A percentile compares a stretch with the other conserved stretches of the same genome.
Conservation (phyloP, 2,113 vertebrate species). For the Sturnira hondurensis region DNA sequence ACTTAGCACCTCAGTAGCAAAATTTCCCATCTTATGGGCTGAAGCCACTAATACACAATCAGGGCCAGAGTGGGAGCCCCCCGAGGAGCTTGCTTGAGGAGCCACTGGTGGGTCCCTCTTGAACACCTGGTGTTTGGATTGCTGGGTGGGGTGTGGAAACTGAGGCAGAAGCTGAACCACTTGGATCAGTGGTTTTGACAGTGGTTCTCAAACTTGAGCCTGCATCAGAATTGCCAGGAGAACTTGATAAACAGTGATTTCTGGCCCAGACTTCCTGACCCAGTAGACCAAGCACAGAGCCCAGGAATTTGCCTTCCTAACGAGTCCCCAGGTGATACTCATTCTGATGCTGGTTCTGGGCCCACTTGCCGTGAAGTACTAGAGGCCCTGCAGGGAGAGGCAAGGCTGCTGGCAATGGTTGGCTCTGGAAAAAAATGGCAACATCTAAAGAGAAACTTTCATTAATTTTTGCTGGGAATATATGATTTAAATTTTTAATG, state of each 20-base stretch:
- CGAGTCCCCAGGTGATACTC: not conserved
- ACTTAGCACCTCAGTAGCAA: not conserved
- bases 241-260: not conserved
- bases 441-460: not conserved
- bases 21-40: not conserved
- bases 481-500: not conserved
- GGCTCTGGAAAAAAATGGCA: not conserved
- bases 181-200: not conserved
- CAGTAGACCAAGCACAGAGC: not conserved
- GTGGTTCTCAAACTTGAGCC: not conserved
- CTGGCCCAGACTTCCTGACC: not conserved
- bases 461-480: not conserved
- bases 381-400: not conserved
- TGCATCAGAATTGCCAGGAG: not conserved
- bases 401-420: not conserved
- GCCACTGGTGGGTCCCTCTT: not conserved
- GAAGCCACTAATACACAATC: not conserved
- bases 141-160: not conserved
- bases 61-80: not conserved
- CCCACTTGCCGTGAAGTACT: not conserved
- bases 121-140: not conserved
- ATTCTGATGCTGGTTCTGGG: not conserved
- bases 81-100: not conserved
- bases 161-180: not conserved
- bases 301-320: not conserved